Percentiles rank a stretch among this genome's conserved stretches.
These are phyloP conservation scores for Parazoanthus atlanticus DNA, from an alignment of 92 coral and sea anemone genomes.

Conservation along the genomic window DNA sequence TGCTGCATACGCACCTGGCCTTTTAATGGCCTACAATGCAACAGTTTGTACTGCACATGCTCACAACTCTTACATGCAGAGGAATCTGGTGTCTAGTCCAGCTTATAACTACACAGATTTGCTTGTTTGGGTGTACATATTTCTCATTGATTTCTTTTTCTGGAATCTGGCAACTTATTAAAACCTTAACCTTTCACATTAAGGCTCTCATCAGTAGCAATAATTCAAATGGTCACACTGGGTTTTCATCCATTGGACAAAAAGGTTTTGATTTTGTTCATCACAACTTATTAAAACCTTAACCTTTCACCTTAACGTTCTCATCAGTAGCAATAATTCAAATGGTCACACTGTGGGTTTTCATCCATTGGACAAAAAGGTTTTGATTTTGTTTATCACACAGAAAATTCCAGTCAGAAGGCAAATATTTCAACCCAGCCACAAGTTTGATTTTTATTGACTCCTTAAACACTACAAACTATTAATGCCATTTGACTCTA, in stretches of 20 bases:
- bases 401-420: not conserved
- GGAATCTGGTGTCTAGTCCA: slow-evolving; percentile 1
- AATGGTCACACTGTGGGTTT: not conserved
- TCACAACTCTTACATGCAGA: slow-evolving; percentile 16
- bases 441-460: not conserved
- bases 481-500: not conserved
- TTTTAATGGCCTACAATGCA: slow-evolving; percentile 41
- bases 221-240: not conserved
- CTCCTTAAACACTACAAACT: slow-evolving; percentile 6
- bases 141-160: not conserved
- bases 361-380: not conserved
- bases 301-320: not conserved
- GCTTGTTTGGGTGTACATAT: not conserved
- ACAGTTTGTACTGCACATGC: slow-evolving; percentile 25
- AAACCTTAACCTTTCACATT: not conserved
- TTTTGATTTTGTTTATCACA: not conserved
- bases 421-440: not conserved
- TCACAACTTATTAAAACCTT: slow-evolving; percentile 4
- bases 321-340: not conserved
- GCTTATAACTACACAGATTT: not conserved
- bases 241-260: not conserved
- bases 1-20: slow-evolving; percentile 42
- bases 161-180: not conserved
- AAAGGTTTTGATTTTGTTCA: not conserved
- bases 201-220: not conserved